phyloP scores from a whole-genome alignment of 2,113 vertebrate species.

The Tragelaphus buxtoni region DNA sequence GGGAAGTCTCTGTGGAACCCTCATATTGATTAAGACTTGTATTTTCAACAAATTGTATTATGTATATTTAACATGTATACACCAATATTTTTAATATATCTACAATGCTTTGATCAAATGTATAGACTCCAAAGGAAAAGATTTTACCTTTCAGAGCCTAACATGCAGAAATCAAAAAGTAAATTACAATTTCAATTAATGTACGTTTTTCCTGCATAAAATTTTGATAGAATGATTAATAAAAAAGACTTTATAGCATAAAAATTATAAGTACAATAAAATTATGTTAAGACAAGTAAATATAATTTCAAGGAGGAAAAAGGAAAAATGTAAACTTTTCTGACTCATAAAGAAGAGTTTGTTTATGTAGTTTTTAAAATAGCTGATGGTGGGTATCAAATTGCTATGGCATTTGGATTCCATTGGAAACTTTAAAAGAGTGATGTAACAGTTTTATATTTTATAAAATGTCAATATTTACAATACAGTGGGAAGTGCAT shows the following conservation, averaged over 20 bases:
- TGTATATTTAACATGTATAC: neutral
- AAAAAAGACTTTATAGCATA: neutral
- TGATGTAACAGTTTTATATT: constrained; percentile 6
- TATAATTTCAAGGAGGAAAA: constrained; percentile 32
- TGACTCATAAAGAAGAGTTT: neutral
- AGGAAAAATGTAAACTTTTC: neutral
- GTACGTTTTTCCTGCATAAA: neutral
- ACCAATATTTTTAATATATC: neutral
- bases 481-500: neutral
- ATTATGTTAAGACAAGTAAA: neutral
- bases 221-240: neutral
- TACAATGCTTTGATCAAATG: neutral
- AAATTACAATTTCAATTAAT: neutral
- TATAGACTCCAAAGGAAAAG: neutral
- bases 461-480: constrained; percentile 36
- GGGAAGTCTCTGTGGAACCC: neutral
- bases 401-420: constrained; percentile 11
- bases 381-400: neutral
- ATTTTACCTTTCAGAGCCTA: neutral
- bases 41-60: neutral
- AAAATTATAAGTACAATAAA: neutral
- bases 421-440: neutral
- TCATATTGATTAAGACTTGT: neutral
- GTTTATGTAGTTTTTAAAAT: neutral
- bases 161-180: neutral